Base-by-base conservation (phyloP, 2,113 vertebrate genomes). In the Solea solea region DNA sequence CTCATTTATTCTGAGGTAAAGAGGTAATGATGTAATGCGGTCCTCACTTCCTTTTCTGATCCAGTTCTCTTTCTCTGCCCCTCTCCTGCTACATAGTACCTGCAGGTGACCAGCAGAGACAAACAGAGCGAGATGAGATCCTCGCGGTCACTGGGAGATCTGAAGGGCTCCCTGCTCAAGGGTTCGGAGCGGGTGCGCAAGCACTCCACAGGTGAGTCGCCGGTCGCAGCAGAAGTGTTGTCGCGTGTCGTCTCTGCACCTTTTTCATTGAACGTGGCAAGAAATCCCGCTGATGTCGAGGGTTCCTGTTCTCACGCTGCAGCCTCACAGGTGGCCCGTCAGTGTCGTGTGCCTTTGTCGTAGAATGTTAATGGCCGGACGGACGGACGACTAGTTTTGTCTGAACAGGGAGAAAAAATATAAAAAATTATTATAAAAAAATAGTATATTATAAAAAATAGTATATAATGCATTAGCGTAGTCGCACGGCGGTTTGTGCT, bases 51-150 rank as follows among this genome's bases (percentile, higher is more conserved):
- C 72, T 67, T 16, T 28, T 5, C 39, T 45, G 8, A 34, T 42
- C 27, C 12, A 9, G 39, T 61, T 58, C 21, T 9, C 34, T 34
- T 21, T 66, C 15, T 50, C 12, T 13, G 1, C 41, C 69, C 21
- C 15, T 15, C 14, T 56, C 11, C 27, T 58, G 1, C 53, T 49
- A 46, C 55, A 1, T 61, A 96, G 95, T 94, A 94, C 67, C 91
- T 96, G 25, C 95, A 96, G 84, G 95, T 96, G 1, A 95, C 94
- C 90, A 94, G 92, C 91, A 95, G 92, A 73, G 93, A 95, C 82
- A 96, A 95, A 71, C 95, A 96, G 84, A 95, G 95, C 0, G 96
- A 97, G 81, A 96, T 96, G 95, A 94, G 90, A 76, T 95, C 96
- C 54, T 95, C 96, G 16, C 94, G 94, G 54, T 97, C 96, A 10